Evolutionary conservation across 2,797 vertebrate species (phyloP).

Genomic region (Valencia hispanica): DNA sequence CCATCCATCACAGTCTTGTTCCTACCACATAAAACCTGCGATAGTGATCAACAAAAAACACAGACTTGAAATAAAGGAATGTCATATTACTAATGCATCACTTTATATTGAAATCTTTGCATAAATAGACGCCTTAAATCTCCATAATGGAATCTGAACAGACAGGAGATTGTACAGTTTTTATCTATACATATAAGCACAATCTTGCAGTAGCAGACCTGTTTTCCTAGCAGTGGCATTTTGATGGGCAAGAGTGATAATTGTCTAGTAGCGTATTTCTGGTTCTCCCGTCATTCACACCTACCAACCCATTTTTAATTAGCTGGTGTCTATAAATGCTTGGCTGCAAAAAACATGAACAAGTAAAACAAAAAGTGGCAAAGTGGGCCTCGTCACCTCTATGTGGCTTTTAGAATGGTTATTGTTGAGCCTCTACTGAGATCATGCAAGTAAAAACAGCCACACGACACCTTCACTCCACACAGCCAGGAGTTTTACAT

Average conservation of each 20-base stretch:
- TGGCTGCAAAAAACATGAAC: background rate
- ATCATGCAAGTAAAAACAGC: background rate
- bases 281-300: background rate
- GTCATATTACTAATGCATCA: background rate
- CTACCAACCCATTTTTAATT: background rate
- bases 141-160: background rate
- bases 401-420: background rate
- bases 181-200: background rate
- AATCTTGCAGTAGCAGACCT: background rate
- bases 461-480: background rate
- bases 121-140: background rate
- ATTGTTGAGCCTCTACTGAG: background rate
- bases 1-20: background rate
- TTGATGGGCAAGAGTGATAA: background rate
- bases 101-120: background rate
- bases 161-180: background rate
- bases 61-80: background rate
- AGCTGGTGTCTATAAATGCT: background rate
- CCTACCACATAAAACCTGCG: background rate
- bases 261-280: background rate
- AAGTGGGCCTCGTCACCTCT: background rate
- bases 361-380: too few relatives aligned
- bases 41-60: background rate
- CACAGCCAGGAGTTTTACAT: background rate
- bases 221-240: background rate